Conservation (phyloP, 2,113 vertebrate genomes). For the Callaeas wilsoni region DNA sequence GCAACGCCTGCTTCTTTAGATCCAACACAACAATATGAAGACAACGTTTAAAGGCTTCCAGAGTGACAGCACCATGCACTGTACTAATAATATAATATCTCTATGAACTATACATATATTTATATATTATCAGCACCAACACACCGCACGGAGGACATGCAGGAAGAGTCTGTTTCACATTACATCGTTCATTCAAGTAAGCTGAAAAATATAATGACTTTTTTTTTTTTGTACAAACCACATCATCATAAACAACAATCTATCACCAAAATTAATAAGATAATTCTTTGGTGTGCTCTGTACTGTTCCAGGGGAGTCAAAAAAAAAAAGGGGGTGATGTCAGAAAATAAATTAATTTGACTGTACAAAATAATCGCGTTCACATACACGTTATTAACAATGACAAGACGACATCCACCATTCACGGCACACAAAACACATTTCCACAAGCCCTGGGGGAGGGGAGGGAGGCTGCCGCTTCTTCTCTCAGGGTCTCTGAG, state of each 20-base stretch:
- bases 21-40: conserved; percentile 64
- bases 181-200: conserved; percentile 92
- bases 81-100: conserved; percentile 75
- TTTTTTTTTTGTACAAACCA: conserved; percentile 76
- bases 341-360: conserved; percentile 98
- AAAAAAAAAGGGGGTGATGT: conserved; percentile 61
- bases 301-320: conserved; percentile 74
- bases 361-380: conserved; percentile 90
- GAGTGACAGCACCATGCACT: conserved; percentile 88
- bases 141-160: conserved; percentile 84
- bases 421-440: conserved; percentile 87
- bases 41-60: conserved; percentile 72
- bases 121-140: conserved; percentile 63
- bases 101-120: conserved; percentile 71
- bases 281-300: conserved; percentile 97
- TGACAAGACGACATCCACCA: conserved; percentile 87
- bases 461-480: conserved; percentile 73
- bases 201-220: conserved; percentile 75
- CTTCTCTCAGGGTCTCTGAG: conserved; percentile 86
- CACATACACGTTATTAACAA: conserved; percentile 79
- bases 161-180: conserved; percentile 84
- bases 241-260: conserved; percentile 80
- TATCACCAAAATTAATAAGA: conserved; percentile 91
- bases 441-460: conserved; percentile 87
- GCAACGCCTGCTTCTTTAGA: conserved; percentile 56